phyloP scores from a whole-genome alignment of 2,888 invertebrate genomes.

The Mylabris sibirica region DNA sequence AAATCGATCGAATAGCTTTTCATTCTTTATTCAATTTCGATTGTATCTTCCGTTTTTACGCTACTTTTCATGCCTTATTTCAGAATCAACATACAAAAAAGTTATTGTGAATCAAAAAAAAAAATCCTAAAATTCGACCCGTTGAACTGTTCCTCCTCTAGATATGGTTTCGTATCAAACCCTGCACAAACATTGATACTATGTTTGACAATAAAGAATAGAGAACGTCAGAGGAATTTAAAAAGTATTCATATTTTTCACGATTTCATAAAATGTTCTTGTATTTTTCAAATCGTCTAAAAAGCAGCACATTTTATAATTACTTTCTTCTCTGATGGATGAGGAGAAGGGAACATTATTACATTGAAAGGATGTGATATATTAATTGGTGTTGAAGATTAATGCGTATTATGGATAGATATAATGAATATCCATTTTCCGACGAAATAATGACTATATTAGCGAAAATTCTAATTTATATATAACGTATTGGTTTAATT shows the following conservation, averaged over 20 bases:
- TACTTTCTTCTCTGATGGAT: not conserved
- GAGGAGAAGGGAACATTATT: not conserved
- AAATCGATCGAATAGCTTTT: not conserved
- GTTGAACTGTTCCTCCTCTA: not conserved
- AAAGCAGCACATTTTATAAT: not conserved
- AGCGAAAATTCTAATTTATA: not conserved
- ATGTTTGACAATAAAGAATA: no score
- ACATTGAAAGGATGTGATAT: not conserved
- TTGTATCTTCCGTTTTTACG: not conserved
- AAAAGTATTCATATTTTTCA: not conserved
- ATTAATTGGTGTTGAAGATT: not conserved
- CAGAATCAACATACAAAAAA: not conserved
- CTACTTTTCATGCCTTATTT: not conserved
- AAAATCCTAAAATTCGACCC: not conserved
- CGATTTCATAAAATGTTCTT: not conserved
- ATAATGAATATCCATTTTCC: slow-evolving; percentile 1
- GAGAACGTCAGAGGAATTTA: not conserved
- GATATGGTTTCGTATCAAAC: not conserved
- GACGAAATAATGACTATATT: not conserved
- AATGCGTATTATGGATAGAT: not conserved
- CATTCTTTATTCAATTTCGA: not conserved
- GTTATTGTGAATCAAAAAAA: not conserved
- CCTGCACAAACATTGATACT: not conserved
- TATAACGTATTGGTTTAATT: not conserved
- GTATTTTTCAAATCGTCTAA: not conserved